Percentiles rank a stretch among this genome's conserved stretches.
Evolutionary conservation across 2,113 vertebrate species (phyloP).

Genomic region (Zosterops borbonicus): DNA sequence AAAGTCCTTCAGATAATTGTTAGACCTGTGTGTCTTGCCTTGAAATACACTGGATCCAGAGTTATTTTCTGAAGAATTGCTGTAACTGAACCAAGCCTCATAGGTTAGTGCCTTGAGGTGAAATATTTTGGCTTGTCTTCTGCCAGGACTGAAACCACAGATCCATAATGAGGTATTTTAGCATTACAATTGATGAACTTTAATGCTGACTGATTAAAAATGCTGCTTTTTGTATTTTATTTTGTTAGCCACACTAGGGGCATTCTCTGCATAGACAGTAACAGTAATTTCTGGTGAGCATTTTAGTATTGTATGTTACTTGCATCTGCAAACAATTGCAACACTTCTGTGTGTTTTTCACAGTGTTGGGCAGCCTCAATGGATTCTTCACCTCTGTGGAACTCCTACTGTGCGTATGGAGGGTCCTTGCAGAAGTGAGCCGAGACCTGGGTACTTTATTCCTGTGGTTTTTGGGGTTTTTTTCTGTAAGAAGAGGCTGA

Average conservation of each 20-base stretch:
- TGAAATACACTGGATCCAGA: not conserved
- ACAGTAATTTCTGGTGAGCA: not conserved
- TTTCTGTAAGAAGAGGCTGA: not conserved
- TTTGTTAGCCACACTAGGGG: not conserved
- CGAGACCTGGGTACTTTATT: not conserved
- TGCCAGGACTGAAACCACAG: not conserved
- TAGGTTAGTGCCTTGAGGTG: not conserved
- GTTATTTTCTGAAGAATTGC: not conserved
- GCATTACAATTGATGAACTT: not conserved
- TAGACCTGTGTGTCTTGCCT: no score
- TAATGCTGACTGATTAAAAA: not conserved
- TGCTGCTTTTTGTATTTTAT: not conserved
- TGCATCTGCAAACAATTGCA: not conserved
- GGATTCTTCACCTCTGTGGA: not conserved
- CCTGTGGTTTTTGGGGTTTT: not conserved
- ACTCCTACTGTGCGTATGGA: rapidly evolving
- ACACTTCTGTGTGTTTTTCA: not conserved
- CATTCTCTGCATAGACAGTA: not conserved
- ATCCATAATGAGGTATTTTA: not conserved
- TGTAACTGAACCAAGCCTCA: not conserved
- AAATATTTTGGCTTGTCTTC: not conserved
- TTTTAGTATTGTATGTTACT: not conserved
- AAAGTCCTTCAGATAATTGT: not conserved
- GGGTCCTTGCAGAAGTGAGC: not conserved
- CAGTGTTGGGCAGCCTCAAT: no score